phyloP scores from a whole-genome alignment of 2,797 vertebrate genomes.

The Mormyrops boulengeri region DNA sequence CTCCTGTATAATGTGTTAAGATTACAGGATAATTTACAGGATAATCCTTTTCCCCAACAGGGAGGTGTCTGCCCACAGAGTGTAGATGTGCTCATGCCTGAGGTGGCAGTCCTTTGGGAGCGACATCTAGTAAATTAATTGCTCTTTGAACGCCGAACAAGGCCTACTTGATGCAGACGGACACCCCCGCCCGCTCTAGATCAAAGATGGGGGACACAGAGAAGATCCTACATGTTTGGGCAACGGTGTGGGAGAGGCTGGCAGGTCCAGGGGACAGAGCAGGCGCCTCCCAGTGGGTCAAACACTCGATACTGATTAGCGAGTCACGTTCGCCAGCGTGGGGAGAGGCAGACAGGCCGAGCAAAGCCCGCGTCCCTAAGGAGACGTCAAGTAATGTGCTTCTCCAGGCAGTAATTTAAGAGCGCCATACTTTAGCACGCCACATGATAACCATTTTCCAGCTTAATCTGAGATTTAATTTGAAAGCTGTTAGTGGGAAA shows the following conservation, averaged over 20 bases:
- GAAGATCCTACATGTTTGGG: background rate
- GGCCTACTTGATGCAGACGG: background rate
- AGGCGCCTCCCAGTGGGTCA: background rate
- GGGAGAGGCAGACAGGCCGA: background rate
- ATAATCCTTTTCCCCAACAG: background rate
- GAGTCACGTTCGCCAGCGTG: background rate
- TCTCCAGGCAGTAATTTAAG: conserved; percentile 14
- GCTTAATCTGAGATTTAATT: conserved; percentile 25
- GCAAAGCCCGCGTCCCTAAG: background rate
- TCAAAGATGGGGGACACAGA: background rate
- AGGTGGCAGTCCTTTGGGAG: background rate
- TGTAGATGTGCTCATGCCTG: background rate
- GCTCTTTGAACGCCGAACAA: background rate
- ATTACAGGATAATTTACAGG: background rate
- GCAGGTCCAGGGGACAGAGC: background rate
- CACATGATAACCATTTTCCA: conserved; percentile 25
- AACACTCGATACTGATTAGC: conserved; percentile 1
- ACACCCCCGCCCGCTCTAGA: background rate
- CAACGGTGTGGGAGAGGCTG: background rate
- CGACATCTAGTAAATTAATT: background rate
- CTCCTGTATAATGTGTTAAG: background rate
- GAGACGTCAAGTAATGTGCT: conserved; percentile 5
- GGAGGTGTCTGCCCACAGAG: background rate
- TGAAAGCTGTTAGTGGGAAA: conserved; percentile 14
- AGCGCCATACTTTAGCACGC: conserved; percentile 1